These are phyloP conservation scores for Tenthredo mesomela DNA, from an alignment of 2,888 invertebrate species.

Conservation along the genomic window DNA sequence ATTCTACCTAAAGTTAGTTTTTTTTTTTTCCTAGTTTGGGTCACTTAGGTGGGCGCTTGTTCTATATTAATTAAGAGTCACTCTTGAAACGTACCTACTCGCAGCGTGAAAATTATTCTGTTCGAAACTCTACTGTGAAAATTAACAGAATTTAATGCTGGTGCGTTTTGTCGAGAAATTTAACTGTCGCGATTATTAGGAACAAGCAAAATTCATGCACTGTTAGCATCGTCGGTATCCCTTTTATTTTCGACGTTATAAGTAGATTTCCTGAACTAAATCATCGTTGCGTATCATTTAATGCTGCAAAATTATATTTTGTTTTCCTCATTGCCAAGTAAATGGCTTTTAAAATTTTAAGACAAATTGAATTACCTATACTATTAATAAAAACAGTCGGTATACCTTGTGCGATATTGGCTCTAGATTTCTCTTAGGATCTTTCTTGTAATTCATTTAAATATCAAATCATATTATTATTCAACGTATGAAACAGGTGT, in stretches of 20 bases:
- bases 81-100: too few relatives aligned
- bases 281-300: background rate
- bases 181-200: background rate
- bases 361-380: background rate
- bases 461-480: background rate
- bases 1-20: background rate
- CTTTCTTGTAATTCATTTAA: background rate
- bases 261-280: background rate
- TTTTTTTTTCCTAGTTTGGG: background rate
- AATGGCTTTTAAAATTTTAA: background rate
- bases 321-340: background rate
- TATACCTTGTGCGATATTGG: background rate
- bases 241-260: background rate
- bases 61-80: too few relatives aligned
- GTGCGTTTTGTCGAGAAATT: background rate
- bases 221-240: background rate
- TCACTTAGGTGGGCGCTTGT: background rate
- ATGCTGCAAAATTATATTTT: background rate
- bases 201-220: background rate
- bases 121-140: background rate
- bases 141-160: background rate
- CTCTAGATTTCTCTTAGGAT: background rate
- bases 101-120: too few relatives aligned
- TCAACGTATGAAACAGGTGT: background rate
- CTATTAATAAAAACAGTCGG: background rate